Evolutionary conservation across 2,113 vertebrate species (phyloP), one percentile per base, ranked within the genome.

Genomic region (Bostrychus sinensis): DNA sequence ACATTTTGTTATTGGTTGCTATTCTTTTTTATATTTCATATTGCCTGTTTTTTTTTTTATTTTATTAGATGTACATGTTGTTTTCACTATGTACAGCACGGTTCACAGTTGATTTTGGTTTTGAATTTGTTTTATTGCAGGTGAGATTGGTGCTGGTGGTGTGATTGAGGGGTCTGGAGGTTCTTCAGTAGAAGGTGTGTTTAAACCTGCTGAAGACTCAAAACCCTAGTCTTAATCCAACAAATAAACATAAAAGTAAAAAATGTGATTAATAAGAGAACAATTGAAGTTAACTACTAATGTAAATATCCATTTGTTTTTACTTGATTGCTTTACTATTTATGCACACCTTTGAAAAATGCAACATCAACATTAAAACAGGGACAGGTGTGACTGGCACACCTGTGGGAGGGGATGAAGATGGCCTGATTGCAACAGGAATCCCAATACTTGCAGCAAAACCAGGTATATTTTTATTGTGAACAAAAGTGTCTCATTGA

Each of bases 151-250:
- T 66, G 48, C 68, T 41, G 81, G 77, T 46, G 82, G 78, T 61
- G 74, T 84, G 51, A 72, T 89, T 54, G 92, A 92, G 36, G 92
- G 91, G 2, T 92, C 92, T 77, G 92, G 91, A 71, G 84, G 75
- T 71, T 82, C 91, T 56, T 86, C 66, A 82, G 87, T 78, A 77
- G 86, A 84, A 62, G 79, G 83, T 87, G 60, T 64, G 56, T 83
- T 53, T 63, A 50, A 53, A 57, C 48, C 57, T 23, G 17, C 32
- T 57, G 23, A 23, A 63, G 37, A 32, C 3, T 63, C 45, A 5
- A 16, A 72, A 57, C 13, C 12, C 38, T 22, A 12, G 22, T 2
- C 25, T 48, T 25, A 7, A 23, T 10, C 25, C 12, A 13, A 25
- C 22, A 48, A 22, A 25, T 48, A 25, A 25, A 34, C n/a, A 39